phyloP scores from a whole-genome alignment of 2,113 vertebrate species.

The Mola mola region DNA sequence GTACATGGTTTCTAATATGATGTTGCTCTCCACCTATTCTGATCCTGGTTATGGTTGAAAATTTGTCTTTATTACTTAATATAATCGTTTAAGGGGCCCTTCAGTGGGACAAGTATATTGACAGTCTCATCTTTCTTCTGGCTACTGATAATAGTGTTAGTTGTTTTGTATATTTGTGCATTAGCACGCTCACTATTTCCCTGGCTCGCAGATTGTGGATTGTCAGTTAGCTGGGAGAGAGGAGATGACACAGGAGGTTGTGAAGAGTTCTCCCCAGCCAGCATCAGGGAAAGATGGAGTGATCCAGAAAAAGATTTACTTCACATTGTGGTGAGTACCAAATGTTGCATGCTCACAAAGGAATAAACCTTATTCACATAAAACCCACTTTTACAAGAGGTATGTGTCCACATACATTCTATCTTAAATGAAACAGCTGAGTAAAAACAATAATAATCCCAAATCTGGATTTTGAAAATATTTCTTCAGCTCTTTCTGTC shows the following conservation, averaged over 20 bases:
- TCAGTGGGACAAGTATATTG: no score
- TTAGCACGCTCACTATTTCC: slow-evolving; percentile 5
- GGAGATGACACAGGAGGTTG: not conserved
- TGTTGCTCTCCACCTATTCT: not conserved
- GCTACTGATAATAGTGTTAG: no score
- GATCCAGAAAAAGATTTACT: slow-evolving; percentile 31
- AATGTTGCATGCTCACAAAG: not conserved
- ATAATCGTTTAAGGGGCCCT: no score
- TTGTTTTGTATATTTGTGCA: not conserved
- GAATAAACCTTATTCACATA: not conserved
- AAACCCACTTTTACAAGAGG: not conserved
- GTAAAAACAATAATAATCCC: not conserved
- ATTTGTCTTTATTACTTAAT: slow-evolving; percentile 6
- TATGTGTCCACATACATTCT: not conserved
- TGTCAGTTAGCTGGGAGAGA: slow-evolving; percentile 63
- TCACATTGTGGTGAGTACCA: slow-evolving; percentile 36
- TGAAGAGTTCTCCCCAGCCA: slow-evolving; percentile 29
- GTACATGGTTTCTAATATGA: not conserved
- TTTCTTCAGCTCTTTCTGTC: no score
- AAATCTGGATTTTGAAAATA: not conserved
- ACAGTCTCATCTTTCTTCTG: no score
- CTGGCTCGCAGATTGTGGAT: slow-evolving; percentile 55
- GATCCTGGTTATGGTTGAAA: not conserved
- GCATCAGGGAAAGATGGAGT: slow-evolving; percentile 32
- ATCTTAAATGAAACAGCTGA: not conserved